Evolutionary conservation across 2,888 invertebrate genomes (phyloP).

Genomic region (Orthosia incerta): DNA sequence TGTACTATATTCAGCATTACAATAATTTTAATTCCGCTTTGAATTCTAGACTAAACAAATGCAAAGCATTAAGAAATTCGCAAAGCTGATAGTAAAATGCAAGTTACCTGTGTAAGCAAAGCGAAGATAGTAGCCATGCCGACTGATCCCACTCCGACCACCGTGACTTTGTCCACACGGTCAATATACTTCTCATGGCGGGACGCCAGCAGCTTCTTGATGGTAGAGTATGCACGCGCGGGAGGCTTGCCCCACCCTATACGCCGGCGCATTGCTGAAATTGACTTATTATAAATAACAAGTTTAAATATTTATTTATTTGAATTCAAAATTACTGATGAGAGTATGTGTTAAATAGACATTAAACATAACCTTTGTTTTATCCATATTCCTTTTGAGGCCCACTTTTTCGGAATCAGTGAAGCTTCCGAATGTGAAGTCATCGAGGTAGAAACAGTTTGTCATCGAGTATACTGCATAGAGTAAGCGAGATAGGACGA

Average conservation of each 20-base stretch:
- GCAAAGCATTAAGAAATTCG: background rate
- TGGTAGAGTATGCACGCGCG: constrained; percentile 42
- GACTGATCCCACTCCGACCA: constrained; percentile 97
- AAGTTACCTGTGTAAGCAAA: constrained; percentile 94
- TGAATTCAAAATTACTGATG: too few relatives aligned
- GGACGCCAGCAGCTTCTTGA: constrained; percentile 82
- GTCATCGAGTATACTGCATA: too few relatives aligned
- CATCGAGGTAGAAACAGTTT: too few relatives aligned
- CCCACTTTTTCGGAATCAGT: too few relatives aligned
- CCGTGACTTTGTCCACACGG: constrained; percentile 94
- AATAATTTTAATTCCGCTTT: too few relatives aligned
- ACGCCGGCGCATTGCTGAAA: background rate
- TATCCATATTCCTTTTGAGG: too few relatives aligned
- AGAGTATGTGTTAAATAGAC: too few relatives aligned
- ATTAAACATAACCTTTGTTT: too few relatives aligned
- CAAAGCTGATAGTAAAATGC: background rate
- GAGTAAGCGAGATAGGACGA: too few relatives aligned
- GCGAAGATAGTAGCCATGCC: constrained; percentile 98
- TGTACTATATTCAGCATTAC: too few relatives aligned
- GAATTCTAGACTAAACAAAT: background rate
- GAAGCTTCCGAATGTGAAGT: too few relatives aligned
- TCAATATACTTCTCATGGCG: constrained; percentile 78
- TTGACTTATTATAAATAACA: background rate
- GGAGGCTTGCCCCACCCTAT: background rate
- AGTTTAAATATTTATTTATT: too few relatives aligned